Conservation (phyloP, 2,113 vertebrate species). For the Edolisoma coerulescens region DNA sequence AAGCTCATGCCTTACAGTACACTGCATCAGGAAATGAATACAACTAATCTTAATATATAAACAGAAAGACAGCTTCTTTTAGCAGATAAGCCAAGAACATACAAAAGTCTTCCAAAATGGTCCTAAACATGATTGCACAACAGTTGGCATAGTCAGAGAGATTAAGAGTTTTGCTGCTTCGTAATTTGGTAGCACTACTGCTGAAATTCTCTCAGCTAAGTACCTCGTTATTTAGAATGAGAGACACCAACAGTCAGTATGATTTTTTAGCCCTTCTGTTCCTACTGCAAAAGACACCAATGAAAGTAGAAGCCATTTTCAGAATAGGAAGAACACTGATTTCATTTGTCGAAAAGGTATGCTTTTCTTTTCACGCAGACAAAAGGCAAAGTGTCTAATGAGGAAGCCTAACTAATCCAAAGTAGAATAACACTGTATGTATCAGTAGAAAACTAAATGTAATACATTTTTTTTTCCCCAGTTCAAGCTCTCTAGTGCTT, state of each 20-base stretch:
- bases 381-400: not conserved
- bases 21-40: not conserved
- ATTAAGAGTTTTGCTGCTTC: not conserved
- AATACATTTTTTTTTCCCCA: not conserved
- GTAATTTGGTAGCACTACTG: not conserved
- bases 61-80: not conserved
- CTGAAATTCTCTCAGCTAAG: not conserved
- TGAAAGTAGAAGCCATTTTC: not conserved
- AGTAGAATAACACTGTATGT: not conserved
- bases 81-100: not conserved
- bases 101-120: not conserved
- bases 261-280: not conserved
- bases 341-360: not conserved
- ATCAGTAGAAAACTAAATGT: not conserved
- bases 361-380: not conserved
- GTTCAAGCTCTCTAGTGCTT: not conserved
- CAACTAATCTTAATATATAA: not conserved
- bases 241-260: not conserved
- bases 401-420: not conserved
- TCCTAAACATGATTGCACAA: not conserved
- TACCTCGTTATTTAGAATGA: not conserved
- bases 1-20: not conserved
- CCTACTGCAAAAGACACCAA: not conserved
- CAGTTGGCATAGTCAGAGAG: not conserved
- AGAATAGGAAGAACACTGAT: not conserved